Base-by-base conservation (phyloP, 2,113 vertebrate species). In the Calcarius ornatus region DNA sequence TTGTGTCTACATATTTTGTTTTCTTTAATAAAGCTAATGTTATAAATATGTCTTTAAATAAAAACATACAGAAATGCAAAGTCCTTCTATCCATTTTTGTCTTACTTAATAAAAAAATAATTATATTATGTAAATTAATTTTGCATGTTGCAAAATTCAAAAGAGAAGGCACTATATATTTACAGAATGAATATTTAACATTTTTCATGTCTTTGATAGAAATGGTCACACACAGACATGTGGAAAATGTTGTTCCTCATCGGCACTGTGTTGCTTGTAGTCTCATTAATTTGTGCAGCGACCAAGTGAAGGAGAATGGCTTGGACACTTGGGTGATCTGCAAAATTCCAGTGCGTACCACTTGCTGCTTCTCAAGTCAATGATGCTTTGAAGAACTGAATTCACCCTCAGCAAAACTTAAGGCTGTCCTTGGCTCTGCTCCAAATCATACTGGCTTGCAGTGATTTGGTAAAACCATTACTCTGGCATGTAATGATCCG, bases 261-360 rank as follows among this genome's bases (percentile, higher is more conserved):
- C 25, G 45, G 31, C 43, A 24, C 33, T 1, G 0, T 5, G 4
- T 35, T 0, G 0, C 40, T 75, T 1, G 0, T 37, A 50, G 27
- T 59, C 51, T 5, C 0, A 0, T 57, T 51, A 8, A 3, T 51
- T 37, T 88, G 22, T 43, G 42, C 24, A 18, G 28, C 21, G 47
- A 40, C 43, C 2, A 5, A 15, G 6, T n/a, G 20, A 24, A 22
- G 45, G 33, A 72, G 14, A 18, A 42, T 11, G 31, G 24, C 12
- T n/a, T 8, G 10, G 43, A 25, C 13, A 12, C n/a, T 35, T 5
- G 4, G 11, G 30, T 40, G 24, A 17, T 43, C 7, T 73, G 10
- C 11, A 28, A 6, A 61, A 12, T 27, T 61, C n/a, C 23, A 38
- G n/a, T n/a, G 27, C 31, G 2, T 22, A 13, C n/a, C 28, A 11